Percentiles rank a stretch among this genome's conserved stretches.
phyloP scores from a whole-genome alignment of 2,113 vertebrate species.

The Psilopogon haemacephalus region DNA sequence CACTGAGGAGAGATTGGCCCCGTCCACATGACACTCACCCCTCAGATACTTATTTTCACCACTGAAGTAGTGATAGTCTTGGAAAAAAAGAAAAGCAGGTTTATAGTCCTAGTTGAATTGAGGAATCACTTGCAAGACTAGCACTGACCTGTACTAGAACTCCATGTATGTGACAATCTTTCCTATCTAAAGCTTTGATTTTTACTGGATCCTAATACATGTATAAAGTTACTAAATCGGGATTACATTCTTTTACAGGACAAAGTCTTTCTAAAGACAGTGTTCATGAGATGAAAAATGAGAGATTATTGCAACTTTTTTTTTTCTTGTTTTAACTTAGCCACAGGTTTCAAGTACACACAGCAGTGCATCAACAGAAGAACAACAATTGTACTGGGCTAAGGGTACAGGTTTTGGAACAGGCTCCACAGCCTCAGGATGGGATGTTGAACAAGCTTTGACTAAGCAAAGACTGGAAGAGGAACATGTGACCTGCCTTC shows the following conservation, averaged over 20 bases:
- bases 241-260: neutral
- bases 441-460: constrained; percentile 98
- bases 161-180: neutral
- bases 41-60: neutral
- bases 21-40: no score
- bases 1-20: no score
- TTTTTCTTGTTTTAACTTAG: constrained; percentile 60
- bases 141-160: neutral
- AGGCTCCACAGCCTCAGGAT: constrained; percentile 96
- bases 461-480: constrained; percentile 98
- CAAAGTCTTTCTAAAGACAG: neutral
- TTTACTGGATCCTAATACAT: neutral
- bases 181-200: neutral
- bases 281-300: neutral
- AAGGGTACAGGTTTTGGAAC: constrained; percentile 98
- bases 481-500: constrained; percentile 95
- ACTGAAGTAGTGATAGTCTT: neutral
- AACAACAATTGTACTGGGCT: constrained; percentile 98
- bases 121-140: neutral
- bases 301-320: neutral
- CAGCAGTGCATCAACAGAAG: constrained; percentile 86
- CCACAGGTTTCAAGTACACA: constrained; percentile 91
- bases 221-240: neutral
- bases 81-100: neutral
- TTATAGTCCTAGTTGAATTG: neutral